Conservation (phyloP, 2,888 invertebrate genomes). For the Oligia fasciuncula region DNA sequence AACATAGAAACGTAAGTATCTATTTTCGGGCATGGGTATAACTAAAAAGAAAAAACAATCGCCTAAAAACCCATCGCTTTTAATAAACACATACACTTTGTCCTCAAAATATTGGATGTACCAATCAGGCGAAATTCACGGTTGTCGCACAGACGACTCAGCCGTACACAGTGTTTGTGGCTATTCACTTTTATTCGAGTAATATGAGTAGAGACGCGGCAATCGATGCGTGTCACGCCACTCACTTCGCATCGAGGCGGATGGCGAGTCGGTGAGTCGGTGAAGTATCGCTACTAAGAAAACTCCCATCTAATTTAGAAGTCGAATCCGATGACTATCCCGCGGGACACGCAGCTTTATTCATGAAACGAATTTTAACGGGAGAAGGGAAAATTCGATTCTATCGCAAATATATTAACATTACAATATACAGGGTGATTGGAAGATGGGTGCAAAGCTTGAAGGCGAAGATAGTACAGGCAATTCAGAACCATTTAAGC, state of each 20-base stretch:
- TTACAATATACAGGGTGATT: too few relatives aligned
- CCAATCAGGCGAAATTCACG: constrained; percentile 63
- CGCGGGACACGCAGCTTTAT: constrained; percentile 81
- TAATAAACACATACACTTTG: constrained; percentile 41
- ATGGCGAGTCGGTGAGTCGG: constrained; percentile 61
- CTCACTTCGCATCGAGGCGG: constrained; percentile 70
- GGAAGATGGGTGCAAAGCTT: too few relatives aligned
- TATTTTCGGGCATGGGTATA: background rate
- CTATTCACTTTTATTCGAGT: constrained; percentile 59
- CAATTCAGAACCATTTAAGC: too few relatives aligned
- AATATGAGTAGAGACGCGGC: constrained; percentile 56
- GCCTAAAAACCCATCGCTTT: constrained; percentile 15
- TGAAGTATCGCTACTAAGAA: constrained; percentile 80
- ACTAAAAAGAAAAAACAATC: background rate
- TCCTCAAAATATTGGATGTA: constrained; percentile 45
- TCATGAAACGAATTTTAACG: constrained; percentile 83
- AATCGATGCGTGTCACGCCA: constrained; percentile 67
- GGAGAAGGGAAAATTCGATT: constrained; percentile 76
- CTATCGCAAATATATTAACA: constrained; percentile 70
- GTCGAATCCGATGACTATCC: constrained; percentile 83
- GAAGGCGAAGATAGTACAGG: too few relatives aligned
- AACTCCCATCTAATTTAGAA: constrained; percentile 85
- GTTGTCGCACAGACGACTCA: constrained; percentile 46
- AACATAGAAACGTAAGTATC: background rate
- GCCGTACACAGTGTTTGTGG: constrained; percentile 43